Conservation (phyloP, 30 jellyfish, hydroid and myxozoan genomes). For the Aurelia coerulea region DNA sequence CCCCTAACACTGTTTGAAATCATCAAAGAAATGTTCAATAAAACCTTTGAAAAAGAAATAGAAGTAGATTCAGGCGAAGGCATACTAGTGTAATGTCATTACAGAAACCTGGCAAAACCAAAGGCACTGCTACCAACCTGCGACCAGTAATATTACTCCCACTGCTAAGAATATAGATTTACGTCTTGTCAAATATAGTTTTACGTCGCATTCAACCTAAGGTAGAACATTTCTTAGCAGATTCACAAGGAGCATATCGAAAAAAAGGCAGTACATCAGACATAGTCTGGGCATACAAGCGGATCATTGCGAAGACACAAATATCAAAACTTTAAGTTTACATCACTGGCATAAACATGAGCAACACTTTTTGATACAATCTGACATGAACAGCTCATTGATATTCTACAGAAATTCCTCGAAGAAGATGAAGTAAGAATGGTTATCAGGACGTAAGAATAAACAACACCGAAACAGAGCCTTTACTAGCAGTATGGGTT, state of each 20-base stretch:
- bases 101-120: conserved; percentile 38
- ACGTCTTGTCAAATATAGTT: conserved; percentile 2
- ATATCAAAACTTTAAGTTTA: conserved; percentile 20
- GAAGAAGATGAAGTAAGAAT: conserved; percentile 51
- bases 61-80: conserved; percentile 46
- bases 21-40: conserved; percentile 44
- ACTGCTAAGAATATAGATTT: not conserved
- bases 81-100: conserved; percentile 29
- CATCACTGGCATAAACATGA: conserved; percentile 64
- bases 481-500: conserved; percentile 43
- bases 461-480: conserved; percentile 47
- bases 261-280: conserved; percentile 3
- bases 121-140: not conserved
- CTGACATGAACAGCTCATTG: not conserved
- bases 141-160: too few species aligned
- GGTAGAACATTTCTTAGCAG: conserved; percentile 1
- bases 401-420: conserved; percentile 39
- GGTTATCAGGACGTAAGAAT: conserved; percentile 39
- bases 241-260: conserved; percentile 15
- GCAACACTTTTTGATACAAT: conserved; percentile 14
- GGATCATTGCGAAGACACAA: conserved; percentile 10
- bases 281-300: conserved; percentile 2
- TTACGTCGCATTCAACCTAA: conserved; percentile 4
- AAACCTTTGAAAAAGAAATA: conserved; percentile 53
- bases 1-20: conserved; percentile 42